Conservation (phyloP, 2,888 invertebrate species). For the Himalopsyche kuldschensis region DNA sequence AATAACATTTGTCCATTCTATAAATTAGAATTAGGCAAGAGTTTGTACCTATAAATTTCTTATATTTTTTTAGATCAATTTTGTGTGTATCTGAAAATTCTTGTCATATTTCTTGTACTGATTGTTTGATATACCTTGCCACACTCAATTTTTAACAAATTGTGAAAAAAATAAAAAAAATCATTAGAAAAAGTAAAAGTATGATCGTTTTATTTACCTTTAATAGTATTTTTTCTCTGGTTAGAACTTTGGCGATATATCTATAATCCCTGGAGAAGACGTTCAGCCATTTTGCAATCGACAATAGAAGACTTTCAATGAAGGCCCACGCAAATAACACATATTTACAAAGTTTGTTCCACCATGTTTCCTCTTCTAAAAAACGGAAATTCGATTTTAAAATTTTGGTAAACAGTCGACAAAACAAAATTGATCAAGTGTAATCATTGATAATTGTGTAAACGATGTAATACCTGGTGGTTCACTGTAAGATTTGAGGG, state of each 20-base stretch:
- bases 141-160: too few species aligned
- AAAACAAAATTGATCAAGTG: not conserved
- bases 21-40: too few species aligned
- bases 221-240: slow-evolving; percentile 83
- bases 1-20: too few species aligned
- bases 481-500: slow-evolving; percentile 34
- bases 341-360: slow-evolving; percentile 52
- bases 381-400: not conserved
- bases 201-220: slow-evolving; percentile 63
- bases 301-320: slow-evolving; percentile 76
- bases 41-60: too few species aligned
- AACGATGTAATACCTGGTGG: slow-evolving; percentile 21
- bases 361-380: slow-evolving; percentile 49
- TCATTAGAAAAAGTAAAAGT: too few species aligned
- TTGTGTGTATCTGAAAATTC: too few species aligned
- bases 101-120: too few species aligned
- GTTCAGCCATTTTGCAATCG: slow-evolving; percentile 81
- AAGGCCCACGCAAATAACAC: slow-evolving; percentile 68
- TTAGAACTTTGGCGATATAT: slow-evolving; percentile 87
- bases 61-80: too few species aligned
- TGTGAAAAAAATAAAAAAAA: slow-evolving; percentile 5
- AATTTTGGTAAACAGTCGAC: not conserved
- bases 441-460: not conserved
- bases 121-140: too few species aligned
- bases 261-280: slow-evolving; percentile 91